phyloP scores from a whole-genome alignment of 2,113 vertebrate genomes.

The Gasterosteus nipponicus region DNA sequence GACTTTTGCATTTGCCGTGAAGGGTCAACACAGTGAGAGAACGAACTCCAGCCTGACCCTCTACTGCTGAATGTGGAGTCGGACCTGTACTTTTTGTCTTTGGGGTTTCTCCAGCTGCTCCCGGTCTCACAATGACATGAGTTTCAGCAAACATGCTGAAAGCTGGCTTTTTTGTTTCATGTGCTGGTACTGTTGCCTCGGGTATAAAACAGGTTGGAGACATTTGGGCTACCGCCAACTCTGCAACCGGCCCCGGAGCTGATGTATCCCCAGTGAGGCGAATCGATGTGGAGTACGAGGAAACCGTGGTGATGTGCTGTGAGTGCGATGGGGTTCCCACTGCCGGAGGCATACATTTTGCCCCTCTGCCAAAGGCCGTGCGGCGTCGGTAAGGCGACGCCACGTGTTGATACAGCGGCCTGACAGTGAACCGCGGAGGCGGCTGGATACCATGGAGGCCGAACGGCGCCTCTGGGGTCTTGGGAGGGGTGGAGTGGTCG shows the following conservation, averaged over 20 bases:
- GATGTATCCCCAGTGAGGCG: conserved; percentile 20
- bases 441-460: conserved; percentile 16
- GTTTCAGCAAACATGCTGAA: conserved; percentile 29
- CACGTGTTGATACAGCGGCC: conserved; percentile 76
- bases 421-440: conserved; percentile 67
- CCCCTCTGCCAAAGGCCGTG: conserved; percentile 70
- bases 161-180: conserved; percentile 35
- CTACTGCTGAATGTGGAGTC: background rate
- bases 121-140: conserved; percentile 33
- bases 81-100: conserved; percentile 47
- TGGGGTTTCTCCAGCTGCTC: conserved; percentile 15
- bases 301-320: conserved; percentile 48
- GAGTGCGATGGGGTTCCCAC: conserved; percentile 49
- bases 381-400: conserved; percentile 83
- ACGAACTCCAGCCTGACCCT: conserved; percentile 25
- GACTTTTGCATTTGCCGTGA: conserved; percentile 59
- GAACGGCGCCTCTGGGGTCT: conserved; percentile 57
- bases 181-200: conserved; percentile 28
- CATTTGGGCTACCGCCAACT: conserved; percentile 25
- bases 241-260: conserved; percentile 13
- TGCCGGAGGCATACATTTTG: conserved; percentile 73
- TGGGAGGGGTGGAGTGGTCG: conserved; percentile 74
- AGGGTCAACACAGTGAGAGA: conserved; percentile 70
- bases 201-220: conserved; percentile 22
- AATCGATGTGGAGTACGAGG: conserved; percentile 35